Conservation (phyloP, 2,113 vertebrate genomes). For the Oenanthe oenanthe region DNA sequence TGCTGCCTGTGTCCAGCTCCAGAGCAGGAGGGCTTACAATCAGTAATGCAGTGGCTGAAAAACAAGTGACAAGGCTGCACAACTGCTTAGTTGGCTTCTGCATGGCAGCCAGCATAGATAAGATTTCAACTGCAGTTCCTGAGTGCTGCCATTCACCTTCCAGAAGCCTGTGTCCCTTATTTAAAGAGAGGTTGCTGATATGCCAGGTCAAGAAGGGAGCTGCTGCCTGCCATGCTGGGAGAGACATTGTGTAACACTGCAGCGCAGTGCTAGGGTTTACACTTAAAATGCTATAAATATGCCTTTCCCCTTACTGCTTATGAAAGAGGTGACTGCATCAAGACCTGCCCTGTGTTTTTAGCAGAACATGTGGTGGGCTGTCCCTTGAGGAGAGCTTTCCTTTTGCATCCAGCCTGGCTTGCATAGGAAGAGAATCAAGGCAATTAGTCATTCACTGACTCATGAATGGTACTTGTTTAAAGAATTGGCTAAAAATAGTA, state of each 20-base stretch:
- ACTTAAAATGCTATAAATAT: constrained; percentile 64
- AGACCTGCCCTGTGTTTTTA: constrained; percentile 43
- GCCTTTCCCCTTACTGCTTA: constrained; percentile 44
- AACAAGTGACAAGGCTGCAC: neutral
- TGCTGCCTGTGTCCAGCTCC: neutral
- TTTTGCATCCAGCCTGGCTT: neutral
- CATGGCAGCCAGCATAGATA: neutral
- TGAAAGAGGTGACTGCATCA: constrained; percentile 55
- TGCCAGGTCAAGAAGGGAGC: neutral
- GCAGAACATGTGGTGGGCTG: constrained; percentile 20
- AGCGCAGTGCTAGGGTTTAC: constrained; percentile 45
- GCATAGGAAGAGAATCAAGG: neutral
- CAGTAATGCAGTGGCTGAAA: neutral
- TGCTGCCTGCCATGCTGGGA: neutral
- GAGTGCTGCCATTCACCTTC: neutral
- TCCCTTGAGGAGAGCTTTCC: constrained; percentile 12
- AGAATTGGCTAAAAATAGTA: constrained; percentile 32
- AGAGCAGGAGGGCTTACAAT: accelerated
- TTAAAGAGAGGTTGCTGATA: neutral
- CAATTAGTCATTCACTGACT: constrained; percentile 42
- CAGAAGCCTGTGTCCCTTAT: neutral
- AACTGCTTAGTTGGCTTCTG: neutral
- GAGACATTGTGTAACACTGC: constrained; percentile 63
- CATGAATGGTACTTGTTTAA: constrained; percentile 31
- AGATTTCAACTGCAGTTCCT: neutral